phyloP scores from a whole-genome alignment of 2,797 vertebrate species.

The Sebastes hubbsi region DNA sequence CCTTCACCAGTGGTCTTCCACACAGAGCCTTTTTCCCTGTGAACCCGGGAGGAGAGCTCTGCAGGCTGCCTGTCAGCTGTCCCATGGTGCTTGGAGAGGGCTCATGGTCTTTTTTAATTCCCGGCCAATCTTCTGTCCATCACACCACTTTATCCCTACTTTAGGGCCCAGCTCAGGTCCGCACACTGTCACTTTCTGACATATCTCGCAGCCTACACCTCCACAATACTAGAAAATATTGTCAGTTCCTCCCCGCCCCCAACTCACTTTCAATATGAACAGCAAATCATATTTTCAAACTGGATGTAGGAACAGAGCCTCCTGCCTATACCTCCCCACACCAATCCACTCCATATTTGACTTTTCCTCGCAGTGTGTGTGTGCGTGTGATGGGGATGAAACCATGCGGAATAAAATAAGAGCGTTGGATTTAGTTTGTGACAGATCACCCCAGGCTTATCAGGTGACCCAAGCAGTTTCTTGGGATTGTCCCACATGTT shows the following conservation, averaged over 20 bases:
- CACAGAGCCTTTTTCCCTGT: slow-evolving; percentile 28
- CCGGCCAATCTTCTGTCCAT: slow-evolving; percentile 84
- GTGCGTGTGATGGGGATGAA: slow-evolving; percentile 7
- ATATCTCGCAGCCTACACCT: slow-evolving; percentile 74
- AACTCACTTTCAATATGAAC: slow-evolving; percentile 46
- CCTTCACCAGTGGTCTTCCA: slow-evolving; percentile 43
- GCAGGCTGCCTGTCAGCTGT: slow-evolving; percentile 77
- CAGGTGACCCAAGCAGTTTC: slow-evolving; percentile 53
- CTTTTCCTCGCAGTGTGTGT: slow-evolving; percentile 4
- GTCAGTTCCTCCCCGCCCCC: slow-evolving; percentile 56
- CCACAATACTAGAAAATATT: slow-evolving; percentile 69
- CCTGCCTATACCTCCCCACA: slow-evolving; percentile 13
- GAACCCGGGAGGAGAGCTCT: slow-evolving; percentile 56
- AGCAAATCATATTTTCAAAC: slow-evolving; percentile 63
- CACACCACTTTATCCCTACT: slow-evolving; percentile 79
- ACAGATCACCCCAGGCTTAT: slow-evolving; percentile 40
- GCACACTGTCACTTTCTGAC: slow-evolving; percentile 82
- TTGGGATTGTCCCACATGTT: slow-evolving; percentile 29
- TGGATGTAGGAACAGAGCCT: slow-evolving; percentile 40
- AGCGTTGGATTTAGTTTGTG: slow-evolving; percentile 25
- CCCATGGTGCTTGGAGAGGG: slow-evolving; percentile 66
- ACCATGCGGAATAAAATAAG: slow-evolving; percentile 23
- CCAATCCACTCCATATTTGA: slow-evolving; percentile 19
- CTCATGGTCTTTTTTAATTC: slow-evolving; percentile 81
- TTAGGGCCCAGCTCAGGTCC: slow-evolving; percentile 79